phyloP scores from a whole-genome alignment of 2,797 vertebrate genomes.

The Coluber constrictor region DNA sequence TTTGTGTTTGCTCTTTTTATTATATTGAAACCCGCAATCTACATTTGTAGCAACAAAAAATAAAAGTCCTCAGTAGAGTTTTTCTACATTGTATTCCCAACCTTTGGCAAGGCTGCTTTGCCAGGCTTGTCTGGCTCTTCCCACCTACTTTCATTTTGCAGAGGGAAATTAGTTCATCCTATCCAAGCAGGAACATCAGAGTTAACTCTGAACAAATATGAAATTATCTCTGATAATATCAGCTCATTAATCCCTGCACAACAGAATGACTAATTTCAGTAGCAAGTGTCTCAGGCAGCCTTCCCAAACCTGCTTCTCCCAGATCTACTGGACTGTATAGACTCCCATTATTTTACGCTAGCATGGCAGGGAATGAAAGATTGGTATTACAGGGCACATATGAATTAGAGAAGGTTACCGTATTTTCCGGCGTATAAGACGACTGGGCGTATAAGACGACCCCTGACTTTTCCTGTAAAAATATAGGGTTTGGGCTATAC shows the following conservation, averaged over 20 bases:
- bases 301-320: neutral
- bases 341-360: neutral
- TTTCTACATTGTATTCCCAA: constrained; percentile 25
- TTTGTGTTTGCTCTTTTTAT: constrained; percentile 53
- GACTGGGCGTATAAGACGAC: too few relatives aligned
- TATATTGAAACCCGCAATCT: constrained; percentile 60
- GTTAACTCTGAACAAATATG: neutral
- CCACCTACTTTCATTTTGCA: neutral
- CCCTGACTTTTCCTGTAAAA: too few relatives aligned
- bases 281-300: neutral
- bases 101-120: neutral
- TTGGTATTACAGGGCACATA: neutral
- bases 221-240: neutral
- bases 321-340: neutral
- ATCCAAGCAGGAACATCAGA: neutral
- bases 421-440: too few relatives aligned
- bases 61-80: constrained; percentile 31
- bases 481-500: too few relatives aligned
- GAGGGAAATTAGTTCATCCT: neutral
- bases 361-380: neutral
- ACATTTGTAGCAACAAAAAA: constrained; percentile 29
- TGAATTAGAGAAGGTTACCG: neutral
- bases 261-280: neutral
- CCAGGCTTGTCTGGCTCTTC: neutral
- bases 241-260: neutral